phyloP scores from a whole-genome alignment of 2,797 vertebrate genomes.

The Enteromius argenteus region DNA sequence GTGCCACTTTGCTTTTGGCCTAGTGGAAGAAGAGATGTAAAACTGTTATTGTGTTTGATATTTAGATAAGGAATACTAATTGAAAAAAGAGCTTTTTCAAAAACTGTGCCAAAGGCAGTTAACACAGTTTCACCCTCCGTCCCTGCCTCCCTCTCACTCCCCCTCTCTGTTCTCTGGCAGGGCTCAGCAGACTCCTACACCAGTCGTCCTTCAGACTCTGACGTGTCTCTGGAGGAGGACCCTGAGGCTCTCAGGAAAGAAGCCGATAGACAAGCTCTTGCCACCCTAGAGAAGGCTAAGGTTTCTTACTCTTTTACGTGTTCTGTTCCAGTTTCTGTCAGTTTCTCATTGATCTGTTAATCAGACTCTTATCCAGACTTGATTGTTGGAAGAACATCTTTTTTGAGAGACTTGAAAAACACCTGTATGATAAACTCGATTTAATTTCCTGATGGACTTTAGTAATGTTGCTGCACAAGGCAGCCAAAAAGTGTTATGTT shows the following conservation, averaged over 20 bases:
- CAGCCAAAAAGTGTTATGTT: neutral
- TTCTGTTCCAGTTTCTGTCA: constrained; percentile 2
- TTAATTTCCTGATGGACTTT: neutral
- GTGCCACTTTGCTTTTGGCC: neutral
- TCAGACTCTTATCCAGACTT: constrained; percentile 1
- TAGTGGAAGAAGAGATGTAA: constrained; percentile 17
- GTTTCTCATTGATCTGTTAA: constrained; percentile 1
- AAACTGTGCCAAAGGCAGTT: constrained; percentile 3
- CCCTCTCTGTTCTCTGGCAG: constrained; percentile 72
- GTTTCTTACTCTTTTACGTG: constrained; percentile 66
- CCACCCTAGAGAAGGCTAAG: constrained; percentile 98
- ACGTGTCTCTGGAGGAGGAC: constrained; percentile 96
- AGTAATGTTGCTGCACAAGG: neutral
- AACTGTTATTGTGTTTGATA: neutral
- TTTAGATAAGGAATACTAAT: neutral
- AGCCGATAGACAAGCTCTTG: constrained; percentile 94
- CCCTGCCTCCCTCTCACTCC: constrained; percentile 22
- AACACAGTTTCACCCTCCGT: neutral
- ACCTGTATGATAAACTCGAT: neutral
- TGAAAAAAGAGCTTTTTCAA: constrained; percentile 13
- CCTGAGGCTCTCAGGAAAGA: constrained; percentile 94
- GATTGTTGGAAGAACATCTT: neutral
- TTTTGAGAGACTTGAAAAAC: neutral
- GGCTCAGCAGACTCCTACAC: constrained; percentile 98
- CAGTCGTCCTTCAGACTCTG: constrained; percentile 95